Conservation (phyloP, 2,888 invertebrate genomes). For the Iselma pallidipennis region DNA sequence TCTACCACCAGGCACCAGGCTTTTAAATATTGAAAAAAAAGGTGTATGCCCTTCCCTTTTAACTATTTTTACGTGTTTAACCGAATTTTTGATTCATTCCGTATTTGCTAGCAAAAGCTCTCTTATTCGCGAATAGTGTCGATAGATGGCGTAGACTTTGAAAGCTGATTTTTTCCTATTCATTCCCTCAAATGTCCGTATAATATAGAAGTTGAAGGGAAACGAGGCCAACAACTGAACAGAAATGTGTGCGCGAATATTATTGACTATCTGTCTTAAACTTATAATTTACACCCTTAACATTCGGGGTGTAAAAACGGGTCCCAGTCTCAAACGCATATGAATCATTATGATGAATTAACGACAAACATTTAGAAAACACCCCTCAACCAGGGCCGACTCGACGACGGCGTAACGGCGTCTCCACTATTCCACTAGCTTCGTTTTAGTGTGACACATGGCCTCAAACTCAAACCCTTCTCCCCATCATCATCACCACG, state of each 20-base stretch:
- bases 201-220: conserved; percentile 20
- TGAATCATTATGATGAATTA: conserved; percentile 60
- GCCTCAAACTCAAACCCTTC: conserved; percentile 22
- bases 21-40: too few relatives aligned
- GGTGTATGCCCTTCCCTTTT: too few relatives aligned
- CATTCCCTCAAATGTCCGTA: not conserved
- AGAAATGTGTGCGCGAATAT: conserved; percentile 45
- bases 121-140: too few relatives aligned
- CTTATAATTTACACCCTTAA: conserved; percentile 58
- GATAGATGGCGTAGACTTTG: not conserved
- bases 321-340: conserved; percentile 57
- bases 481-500: not conserved
- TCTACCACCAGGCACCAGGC: too few relatives aligned
- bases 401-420: conserved; percentile 32
- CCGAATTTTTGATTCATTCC: too few relatives aligned
- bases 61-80: too few relatives aligned
- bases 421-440: conserved; percentile 22
- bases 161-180: not conserved
- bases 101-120: too few relatives aligned
- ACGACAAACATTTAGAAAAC: conserved; percentile 59
- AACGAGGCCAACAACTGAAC: conserved; percentile 29
- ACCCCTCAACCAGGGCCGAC: conserved; percentile 49
- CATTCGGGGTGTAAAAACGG: conserved; percentile 57
- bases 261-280: conserved; percentile 59
- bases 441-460: conserved; percentile 22